Percentiles rank a stretch among this genome's conserved stretches.
Conservation (phyloP, 2,113 vertebrate genomes). For the Acinonyx jubatus region DNA sequence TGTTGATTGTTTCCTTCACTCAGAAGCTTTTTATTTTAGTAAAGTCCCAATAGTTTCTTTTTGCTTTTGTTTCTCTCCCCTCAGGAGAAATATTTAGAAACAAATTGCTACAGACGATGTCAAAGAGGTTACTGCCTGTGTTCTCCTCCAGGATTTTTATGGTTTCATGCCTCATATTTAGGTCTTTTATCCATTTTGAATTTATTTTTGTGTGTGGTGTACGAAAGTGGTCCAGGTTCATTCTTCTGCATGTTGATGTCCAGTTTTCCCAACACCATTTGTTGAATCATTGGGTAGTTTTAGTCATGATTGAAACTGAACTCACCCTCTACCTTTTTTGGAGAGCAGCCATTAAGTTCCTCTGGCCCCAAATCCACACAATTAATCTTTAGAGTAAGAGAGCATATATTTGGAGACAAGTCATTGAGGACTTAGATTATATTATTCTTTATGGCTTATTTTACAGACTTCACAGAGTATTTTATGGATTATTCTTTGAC, state of each 20-base stretch:
- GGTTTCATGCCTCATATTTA: neutral
- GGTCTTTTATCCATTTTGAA: neutral
- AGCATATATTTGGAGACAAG: neutral
- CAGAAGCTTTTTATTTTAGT: neutral
- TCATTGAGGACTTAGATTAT: neutral
- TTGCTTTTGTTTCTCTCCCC: neutral
- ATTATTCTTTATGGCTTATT: neutral
- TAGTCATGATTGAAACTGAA: neutral
- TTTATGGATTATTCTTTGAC: neutral
- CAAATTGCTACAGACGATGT: neutral
- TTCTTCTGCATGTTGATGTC: neutral
- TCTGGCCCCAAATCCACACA: neutral
- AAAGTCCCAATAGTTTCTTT: neutral
- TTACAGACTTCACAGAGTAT: neutral
- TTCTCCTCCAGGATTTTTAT: neutral
- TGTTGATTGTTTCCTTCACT: neutral
- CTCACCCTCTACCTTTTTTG: neutral
- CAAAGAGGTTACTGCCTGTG: neutral
- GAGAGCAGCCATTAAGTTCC: neutral
- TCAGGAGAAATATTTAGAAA: neutral
- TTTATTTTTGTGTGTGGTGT: neutral
- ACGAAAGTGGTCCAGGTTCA: neutral
- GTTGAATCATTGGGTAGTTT: neutral
- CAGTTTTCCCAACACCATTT: neutral
- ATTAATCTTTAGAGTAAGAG: neutral